Conservation (phyloP, 1,140 invertebrate genomes). For the Pseudomyrmex cubaensis region DNA sequence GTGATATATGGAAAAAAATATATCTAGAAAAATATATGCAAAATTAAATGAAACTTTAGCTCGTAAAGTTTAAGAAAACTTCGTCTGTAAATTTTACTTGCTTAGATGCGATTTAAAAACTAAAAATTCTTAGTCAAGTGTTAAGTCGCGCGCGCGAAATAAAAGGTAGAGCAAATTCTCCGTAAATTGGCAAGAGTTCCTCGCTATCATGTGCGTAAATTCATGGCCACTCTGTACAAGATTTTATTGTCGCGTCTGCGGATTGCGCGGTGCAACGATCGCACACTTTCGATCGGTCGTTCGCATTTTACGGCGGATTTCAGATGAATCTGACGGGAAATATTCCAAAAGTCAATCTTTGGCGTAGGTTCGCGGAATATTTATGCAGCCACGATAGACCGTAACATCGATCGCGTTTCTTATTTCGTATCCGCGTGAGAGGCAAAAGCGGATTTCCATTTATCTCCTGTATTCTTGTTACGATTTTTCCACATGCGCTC, state of each 20-base stretch:
- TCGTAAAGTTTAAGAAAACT: no score
- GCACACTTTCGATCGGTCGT: constrained; percentile 13
- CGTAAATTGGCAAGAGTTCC: neutral
- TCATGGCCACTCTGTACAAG: neutral
- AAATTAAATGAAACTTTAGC: no score
- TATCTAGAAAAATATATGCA: no score
- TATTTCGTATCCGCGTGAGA: constrained; percentile 23
- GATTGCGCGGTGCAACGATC: constrained; percentile 10
- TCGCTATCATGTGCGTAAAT: neutral
- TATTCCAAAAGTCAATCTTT: constrained; percentile 32
- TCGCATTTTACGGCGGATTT: constrained; percentile 25
- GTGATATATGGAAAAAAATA: no score
- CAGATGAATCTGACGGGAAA: constrained; percentile 33
- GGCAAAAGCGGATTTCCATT: constrained; percentile 20
- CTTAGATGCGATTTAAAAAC: no score
- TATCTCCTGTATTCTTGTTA: constrained; percentile 27
- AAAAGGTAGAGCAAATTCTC: no score
- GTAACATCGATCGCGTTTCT: constrained; percentile 43
- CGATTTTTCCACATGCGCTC: constrained; percentile 18
- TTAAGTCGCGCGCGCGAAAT: no score
- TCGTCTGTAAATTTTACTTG: no score
- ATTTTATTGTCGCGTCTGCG: neutral
- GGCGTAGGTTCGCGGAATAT: neutral
- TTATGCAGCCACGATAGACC: constrained; percentile 31
- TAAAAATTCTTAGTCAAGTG: no score